phyloP scores from a whole-genome alignment of 2,888 invertebrate species.

The Mesochorus sp. region DNA sequence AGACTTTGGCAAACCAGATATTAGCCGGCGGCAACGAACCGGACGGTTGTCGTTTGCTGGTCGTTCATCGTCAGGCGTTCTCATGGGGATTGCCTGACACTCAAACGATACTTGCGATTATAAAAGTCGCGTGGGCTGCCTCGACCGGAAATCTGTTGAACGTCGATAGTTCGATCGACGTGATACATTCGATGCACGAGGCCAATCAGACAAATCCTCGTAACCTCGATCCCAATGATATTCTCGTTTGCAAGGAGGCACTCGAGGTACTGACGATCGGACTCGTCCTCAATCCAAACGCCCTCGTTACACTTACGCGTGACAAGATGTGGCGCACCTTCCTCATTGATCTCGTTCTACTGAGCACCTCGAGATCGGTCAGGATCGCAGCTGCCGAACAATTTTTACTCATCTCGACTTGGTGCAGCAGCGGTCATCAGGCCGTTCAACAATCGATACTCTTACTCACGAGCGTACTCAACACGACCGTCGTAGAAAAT shows the following conservation, averaged over 20 bases:
- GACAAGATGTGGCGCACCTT: constrained; percentile 95
- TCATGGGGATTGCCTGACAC: constrained; percentile 89
- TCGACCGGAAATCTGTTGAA: constrained; percentile 87
- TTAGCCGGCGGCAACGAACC: constrained; percentile 82
- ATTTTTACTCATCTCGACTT: constrained; percentile 91
- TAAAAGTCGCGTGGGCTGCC: constrained; percentile 91
- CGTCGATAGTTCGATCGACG: constrained; percentile 85
- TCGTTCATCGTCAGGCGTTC: constrained; percentile 83
- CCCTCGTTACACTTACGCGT: constrained; percentile 90
- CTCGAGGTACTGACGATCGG: constrained; percentile 95
- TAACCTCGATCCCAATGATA: constrained; percentile 87
- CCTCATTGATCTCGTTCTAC: constrained; percentile 93
- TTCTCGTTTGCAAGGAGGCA: constrained; percentile 93
- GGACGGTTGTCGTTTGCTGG: constrained; percentile 83
- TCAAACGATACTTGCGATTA: constrained; percentile 88
- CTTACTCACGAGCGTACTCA: constrained; percentile 86
- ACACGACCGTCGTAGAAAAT: constrained; percentile 86
- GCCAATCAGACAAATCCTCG: constrained; percentile 83
- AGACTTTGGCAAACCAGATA: constrained; percentile 90
- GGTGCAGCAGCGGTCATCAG: constrained; percentile 87
- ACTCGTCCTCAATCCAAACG: constrained; percentile 94
- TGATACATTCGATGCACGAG: constrained; percentile 86
- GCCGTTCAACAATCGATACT: constrained; percentile 86
- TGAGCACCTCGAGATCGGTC: constrained; percentile 90
- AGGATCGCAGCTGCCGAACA: constrained; percentile 92